Conservation (phyloP, 2,797 vertebrate genomes). For the Etheostoma perlongum region DNA sequence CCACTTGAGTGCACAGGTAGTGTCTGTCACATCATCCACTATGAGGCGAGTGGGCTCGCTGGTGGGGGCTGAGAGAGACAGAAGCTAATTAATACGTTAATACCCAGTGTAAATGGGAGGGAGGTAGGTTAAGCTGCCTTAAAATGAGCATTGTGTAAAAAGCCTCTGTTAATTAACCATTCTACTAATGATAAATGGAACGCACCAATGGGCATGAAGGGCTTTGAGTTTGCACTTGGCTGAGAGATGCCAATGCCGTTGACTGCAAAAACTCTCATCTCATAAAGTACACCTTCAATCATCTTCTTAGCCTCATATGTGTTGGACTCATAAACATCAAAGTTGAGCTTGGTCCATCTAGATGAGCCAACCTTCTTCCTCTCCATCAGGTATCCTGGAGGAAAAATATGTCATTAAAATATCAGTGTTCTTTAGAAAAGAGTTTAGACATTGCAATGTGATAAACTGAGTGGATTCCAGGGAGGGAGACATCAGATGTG, state of each 20-base stretch:
- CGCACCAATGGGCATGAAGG: slow-evolving; percentile 95
- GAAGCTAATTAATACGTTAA: slow-evolving; percentile 70
- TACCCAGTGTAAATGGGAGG: slow-evolving; percentile 52
- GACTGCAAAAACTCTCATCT: slow-evolving; percentile 93
- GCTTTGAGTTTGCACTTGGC: slow-evolving; percentile 88
- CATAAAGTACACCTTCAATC: slow-evolving; percentile 92
- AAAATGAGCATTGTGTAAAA: slow-evolving; percentile 63
- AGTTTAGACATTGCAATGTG: slow-evolving; percentile 7
- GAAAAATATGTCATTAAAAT: slow-evolving; percentile 23
- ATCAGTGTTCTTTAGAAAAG: background rate
- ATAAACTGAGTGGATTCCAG: slow-evolving; percentile 49
- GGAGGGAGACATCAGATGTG: slow-evolving; percentile 62
- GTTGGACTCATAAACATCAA: slow-evolving; percentile 86
- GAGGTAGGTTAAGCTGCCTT: slow-evolving; percentile 62
- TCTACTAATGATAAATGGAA: slow-evolving; percentile 64
- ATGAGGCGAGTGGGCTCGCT: slow-evolving; percentile 88
- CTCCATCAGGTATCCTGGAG: slow-evolving; percentile 91
- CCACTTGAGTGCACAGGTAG: slow-evolving; percentile 91
- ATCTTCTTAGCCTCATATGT: slow-evolving; percentile 91
- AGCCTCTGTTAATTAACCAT: slow-evolving; percentile 68
- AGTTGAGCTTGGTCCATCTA: slow-evolving; percentile 94
- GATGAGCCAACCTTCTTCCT: slow-evolving; percentile 89
- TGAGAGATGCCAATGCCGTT: slow-evolving; percentile 91
- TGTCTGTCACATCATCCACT: slow-evolving; percentile 91
- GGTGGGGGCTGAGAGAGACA: slow-evolving; percentile 84